These are phyloP conservation scores for Aphelocoma californica DNA, from an alignment of 2,797 vertebrate genomes.

Conservation along the genomic window DNA sequence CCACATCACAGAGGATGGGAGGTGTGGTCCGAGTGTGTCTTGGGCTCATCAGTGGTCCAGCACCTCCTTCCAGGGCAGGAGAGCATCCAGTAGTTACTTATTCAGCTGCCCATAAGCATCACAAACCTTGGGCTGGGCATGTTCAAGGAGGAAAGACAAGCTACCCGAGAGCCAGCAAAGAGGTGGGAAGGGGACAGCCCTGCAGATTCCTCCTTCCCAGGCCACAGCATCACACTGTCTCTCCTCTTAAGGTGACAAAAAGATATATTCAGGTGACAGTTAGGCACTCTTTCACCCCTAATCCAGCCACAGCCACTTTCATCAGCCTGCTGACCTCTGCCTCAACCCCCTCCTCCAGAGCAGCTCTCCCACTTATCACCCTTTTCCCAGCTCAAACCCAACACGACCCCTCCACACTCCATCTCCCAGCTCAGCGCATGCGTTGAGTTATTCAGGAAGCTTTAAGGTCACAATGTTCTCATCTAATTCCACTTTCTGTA, in stretches of 20 bases:
- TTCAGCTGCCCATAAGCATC: not conserved
- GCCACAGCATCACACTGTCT: not conserved
- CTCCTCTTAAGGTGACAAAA: not conserved
- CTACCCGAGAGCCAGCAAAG: not conserved
- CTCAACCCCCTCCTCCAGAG: not conserved
- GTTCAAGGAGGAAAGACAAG: not conserved
- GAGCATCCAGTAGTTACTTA: fast-evolving
- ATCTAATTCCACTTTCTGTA: not conserved
- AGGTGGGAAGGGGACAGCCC: not conserved
- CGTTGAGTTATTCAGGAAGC: not conserved
- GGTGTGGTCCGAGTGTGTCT: fast-evolving
- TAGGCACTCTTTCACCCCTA: no score
- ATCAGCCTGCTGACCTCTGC: not conserved
- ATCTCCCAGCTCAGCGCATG: fast-evolving
- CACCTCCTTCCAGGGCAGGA: not conserved
- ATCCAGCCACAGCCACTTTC: not conserved
- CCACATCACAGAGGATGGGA: fast-evolving
- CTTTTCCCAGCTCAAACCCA: fast-evolving
- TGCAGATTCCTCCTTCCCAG: not conserved
- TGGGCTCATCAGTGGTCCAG: not conserved
- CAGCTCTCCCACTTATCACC: not conserved
- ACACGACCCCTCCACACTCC: fast-evolving
- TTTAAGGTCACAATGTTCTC: not conserved
- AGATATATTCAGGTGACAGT: not conserved
- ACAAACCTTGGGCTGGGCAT: not conserved